Conservation (phyloP, 2,888 invertebrate genomes). For the Muscina levida region DNA sequence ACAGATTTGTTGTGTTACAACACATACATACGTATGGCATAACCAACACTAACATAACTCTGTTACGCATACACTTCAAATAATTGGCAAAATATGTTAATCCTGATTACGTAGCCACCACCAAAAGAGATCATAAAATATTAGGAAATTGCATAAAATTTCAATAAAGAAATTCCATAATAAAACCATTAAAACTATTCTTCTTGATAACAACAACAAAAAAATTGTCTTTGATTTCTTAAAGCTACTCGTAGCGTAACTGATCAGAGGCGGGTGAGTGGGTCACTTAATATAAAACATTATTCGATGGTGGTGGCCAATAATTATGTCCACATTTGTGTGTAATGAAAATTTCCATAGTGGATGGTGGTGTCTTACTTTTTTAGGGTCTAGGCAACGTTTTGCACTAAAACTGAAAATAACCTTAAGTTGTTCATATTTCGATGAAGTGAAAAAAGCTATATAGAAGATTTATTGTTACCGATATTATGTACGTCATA, state of each 20-base stretch:
- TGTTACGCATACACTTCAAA: not conserved
- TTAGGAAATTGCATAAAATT: slow-evolving; percentile 28
- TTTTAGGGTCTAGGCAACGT: too few relatives aligned
- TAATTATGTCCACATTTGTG: slow-evolving; percentile 2
- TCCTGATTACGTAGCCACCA: not conserved
- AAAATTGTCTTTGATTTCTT: not conserved
- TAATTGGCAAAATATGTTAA: slow-evolving; percentile 20
- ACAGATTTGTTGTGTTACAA: too few relatives aligned
- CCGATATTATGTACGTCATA: too few relatives aligned
- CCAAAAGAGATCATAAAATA: slow-evolving; percentile 23
- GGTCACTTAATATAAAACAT: slow-evolving; percentile 6
- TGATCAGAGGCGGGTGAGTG: too few relatives aligned
- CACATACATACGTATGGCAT: not conserved
- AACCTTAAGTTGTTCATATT: too few relatives aligned
- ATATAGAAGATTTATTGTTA: too few relatives aligned
- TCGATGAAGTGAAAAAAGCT: too few relatives aligned
- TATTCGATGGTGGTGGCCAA: not conserved
- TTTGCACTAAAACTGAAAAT: too few relatives aligned
- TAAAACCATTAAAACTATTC: slow-evolving; percentile 13
- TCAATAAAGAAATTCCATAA: slow-evolving; percentile 21
- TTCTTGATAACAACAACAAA: not conserved
- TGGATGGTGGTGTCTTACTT: slow-evolving; percentile 9
- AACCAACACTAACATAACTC: not conserved
- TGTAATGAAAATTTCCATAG: slow-evolving; percentile 2
- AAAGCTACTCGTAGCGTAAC: too few relatives aligned